Conservation (phyloP, 2,888 invertebrate genomes). For the Pharmacophagus antenor region DNA sequence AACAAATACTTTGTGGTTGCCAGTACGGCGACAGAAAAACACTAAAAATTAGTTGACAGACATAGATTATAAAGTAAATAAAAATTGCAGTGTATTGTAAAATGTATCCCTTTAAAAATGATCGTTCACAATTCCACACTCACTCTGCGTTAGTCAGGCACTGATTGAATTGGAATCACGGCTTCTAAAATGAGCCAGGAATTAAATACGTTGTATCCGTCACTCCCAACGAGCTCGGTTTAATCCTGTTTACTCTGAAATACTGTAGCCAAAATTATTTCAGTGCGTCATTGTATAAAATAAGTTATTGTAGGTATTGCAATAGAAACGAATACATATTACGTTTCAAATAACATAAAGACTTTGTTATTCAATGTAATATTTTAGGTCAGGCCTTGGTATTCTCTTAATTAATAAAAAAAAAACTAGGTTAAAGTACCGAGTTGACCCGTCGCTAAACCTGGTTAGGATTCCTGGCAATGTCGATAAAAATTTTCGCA, state of each 20-base stretch:
- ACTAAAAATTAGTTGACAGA: not conserved
- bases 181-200: not conserved
- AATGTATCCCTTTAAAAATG: not conserved
- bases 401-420: no score
- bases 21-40: not conserved
- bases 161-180: not conserved
- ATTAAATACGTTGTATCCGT: constrained; percentile 17
- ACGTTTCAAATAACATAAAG: no score
- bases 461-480: no score
- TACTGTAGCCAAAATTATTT: constrained; percentile 9
- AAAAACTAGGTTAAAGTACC: no score
- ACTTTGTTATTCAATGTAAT: no score
- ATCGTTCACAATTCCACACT: not conserved
- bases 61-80: not conserved
- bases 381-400: no score
- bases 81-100: not conserved
- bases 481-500: no score
- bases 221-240: constrained; percentile 13
- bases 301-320: not conserved
- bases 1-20: not conserved
- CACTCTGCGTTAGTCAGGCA: not conserved
- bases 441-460: no score
- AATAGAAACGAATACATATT: no score
- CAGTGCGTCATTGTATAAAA: constrained; percentile 5
- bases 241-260: constrained; percentile 17